Percentiles rank a stretch among this genome's conserved stretches.
These are phyloP conservation scores for Dromius quadrimaculatus DNA, from an alignment of 2,888 invertebrate species.

Conservation along the genomic window DNA sequence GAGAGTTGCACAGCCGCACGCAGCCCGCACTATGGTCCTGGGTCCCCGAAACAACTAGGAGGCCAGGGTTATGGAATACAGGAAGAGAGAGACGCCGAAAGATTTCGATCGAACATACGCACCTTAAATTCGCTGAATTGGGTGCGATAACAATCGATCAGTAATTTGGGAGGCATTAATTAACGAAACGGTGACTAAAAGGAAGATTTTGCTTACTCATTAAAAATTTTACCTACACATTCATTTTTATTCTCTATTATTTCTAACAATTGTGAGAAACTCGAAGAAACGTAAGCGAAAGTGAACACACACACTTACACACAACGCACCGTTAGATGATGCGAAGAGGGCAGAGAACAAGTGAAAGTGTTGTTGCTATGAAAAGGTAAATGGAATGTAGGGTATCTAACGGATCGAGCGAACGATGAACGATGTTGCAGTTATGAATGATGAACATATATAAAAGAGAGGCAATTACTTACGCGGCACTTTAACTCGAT, in stretches of 20 bases:
- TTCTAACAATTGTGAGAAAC: neutral
- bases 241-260: neutral
- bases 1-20: constrained; percentile 1
- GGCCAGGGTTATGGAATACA: neutral
- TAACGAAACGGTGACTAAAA: neutral
- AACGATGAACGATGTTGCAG: neutral
- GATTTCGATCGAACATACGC: too few species aligned
- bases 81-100: neutral
- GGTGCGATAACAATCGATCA: neutral
- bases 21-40: neutral
- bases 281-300: constrained; percentile 17
- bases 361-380: constrained; percentile 32
- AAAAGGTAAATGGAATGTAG: neutral
- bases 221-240: too few species aligned
- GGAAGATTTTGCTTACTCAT: neutral
- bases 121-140: neutral
- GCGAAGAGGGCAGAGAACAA: constrained; percentile 8
- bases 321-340: constrained; percentile 24
- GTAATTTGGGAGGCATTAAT: too few species aligned
- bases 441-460: neutral
- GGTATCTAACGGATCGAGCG: constrained; percentile 4
- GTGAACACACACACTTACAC: constrained; percentile 7
- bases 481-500: too few species aligned
- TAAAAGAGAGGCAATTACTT: too few species aligned
- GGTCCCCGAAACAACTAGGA: neutral